phyloP scores from a whole-genome alignment of 2,888 invertebrate genomes.

The Belgica antarctica region DNA sequence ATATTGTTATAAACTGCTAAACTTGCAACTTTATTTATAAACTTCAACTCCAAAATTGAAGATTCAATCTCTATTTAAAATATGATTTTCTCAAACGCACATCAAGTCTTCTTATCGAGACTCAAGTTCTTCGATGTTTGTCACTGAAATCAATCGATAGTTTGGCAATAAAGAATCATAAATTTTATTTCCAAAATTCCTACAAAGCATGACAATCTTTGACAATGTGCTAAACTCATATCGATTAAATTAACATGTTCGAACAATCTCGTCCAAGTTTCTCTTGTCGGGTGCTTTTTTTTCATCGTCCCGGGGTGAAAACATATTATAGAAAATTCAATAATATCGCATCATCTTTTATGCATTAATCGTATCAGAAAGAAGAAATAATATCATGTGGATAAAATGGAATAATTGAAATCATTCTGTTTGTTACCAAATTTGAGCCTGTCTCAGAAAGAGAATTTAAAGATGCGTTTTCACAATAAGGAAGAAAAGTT shows the following conservation, averaged over 20 bases:
- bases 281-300: background rate
- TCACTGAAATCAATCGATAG: too few relatives aligned
- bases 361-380: constrained; percentile 15
- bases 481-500: background rate
- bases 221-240: constrained; percentile 7
- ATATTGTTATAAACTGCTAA: too few relatives aligned
- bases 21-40: too few relatives aligned
- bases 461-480: background rate
- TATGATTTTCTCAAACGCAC: background rate
- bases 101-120: too few relatives aligned
- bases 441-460: background rate
- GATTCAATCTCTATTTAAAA: too few relatives aligned
- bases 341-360: constrained; percentile 29
- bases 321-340: constrained; percentile 17
- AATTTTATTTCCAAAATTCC: too few relatives aligned
- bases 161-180: too few relatives aligned
- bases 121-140: too few relatives aligned
- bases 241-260: constrained; percentile 29
- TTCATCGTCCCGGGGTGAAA: background rate
- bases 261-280: constrained; percentile 11
- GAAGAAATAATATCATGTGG: constrained; percentile 15
- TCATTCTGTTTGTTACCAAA: constrained; percentile 24
- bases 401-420: constrained; percentile 28
- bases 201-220: too few relatives aligned
- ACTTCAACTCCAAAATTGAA: too few relatives aligned